Percentiles rank a stretch among this genome's conserved stretches.
Conservation (phyloP, 2,113 vertebrate genomes). For the Phocoena sinus region DNA sequence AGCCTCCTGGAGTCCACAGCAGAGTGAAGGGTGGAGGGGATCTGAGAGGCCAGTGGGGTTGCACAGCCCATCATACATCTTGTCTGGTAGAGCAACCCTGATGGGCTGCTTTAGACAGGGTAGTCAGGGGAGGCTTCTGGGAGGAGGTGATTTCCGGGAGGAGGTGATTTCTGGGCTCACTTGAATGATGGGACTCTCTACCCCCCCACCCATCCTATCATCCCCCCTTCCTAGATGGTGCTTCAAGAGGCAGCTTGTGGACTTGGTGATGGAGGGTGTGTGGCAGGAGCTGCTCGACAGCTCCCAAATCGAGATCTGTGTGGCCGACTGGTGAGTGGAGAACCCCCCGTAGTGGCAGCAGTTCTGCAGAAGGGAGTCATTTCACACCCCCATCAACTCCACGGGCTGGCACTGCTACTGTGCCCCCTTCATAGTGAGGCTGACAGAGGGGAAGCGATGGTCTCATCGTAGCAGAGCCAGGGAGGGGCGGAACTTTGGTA, state of each 20-base stretch:
- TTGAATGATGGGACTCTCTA: background rate
- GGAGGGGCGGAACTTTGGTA: background rate
- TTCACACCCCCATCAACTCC: background rate
- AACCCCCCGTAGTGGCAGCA: background rate
- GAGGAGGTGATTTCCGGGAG: background rate
- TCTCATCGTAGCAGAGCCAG: background rate
- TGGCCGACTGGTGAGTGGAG: conserved; percentile 70
- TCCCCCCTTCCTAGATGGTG: conserved; percentile 61
- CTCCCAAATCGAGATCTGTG: conserved; percentile 55
- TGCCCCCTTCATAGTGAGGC: background rate
- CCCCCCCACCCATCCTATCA: background rate
- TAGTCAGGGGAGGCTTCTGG: background rate
- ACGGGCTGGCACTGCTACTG: background rate
- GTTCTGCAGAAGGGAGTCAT: background rate
- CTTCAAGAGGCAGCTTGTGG: conserved; percentile 69
- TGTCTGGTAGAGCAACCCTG: background rate
- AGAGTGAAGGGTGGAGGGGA: background rate
- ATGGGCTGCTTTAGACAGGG: background rate
- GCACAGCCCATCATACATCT: background rate
- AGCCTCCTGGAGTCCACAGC: background rate
- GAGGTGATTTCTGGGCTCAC: background rate
- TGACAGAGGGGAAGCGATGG: background rate
- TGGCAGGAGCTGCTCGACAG: conserved; percentile 73
- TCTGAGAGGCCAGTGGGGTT: background rate
- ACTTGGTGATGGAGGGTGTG: conserved; percentile 71